phyloP scores from a whole-genome alignment of 2,113 vertebrate genomes.

The Ictalurus furcatus region DNA sequence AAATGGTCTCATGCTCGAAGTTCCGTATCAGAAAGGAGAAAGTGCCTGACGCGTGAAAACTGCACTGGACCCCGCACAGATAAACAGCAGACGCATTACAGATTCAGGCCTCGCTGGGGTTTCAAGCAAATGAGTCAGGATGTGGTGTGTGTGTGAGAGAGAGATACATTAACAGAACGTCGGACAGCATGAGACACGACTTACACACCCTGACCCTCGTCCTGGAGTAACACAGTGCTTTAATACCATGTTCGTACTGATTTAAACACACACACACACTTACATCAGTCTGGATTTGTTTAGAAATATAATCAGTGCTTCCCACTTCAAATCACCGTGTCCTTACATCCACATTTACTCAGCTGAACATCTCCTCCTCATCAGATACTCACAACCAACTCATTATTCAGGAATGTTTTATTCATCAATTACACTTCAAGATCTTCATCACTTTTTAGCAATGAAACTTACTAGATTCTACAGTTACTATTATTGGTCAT shows the following conservation, averaged over 20 bases:
- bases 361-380: too few species aligned
- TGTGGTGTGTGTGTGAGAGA: neutral
- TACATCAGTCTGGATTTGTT: too few species aligned
- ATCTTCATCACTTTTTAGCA: too few species aligned
- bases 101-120: neutral
- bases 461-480: too few species aligned
- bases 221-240: neutral
- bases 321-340: too few species aligned
- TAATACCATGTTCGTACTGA: neutral
- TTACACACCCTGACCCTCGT: neutral
- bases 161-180: neutral
- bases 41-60: neutral
- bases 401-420: too few species aligned
- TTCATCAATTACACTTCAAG: too few species aligned
- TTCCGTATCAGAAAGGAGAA: neutral
- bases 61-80: neutral
- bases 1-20: neutral
- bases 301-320: too few species aligned
- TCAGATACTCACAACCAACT: too few species aligned
- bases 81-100: neutral
- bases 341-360: too few species aligned
- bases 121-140: conserved; percentile 10
- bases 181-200: neutral
- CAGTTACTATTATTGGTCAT: too few species aligned
- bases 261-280: too few species aligned